Percentiles rank a stretch among this genome's conserved stretches.
phyloP scores from a whole-genome alignment of 1,140 invertebrate species.

The Bombus waltoni region DNA sequence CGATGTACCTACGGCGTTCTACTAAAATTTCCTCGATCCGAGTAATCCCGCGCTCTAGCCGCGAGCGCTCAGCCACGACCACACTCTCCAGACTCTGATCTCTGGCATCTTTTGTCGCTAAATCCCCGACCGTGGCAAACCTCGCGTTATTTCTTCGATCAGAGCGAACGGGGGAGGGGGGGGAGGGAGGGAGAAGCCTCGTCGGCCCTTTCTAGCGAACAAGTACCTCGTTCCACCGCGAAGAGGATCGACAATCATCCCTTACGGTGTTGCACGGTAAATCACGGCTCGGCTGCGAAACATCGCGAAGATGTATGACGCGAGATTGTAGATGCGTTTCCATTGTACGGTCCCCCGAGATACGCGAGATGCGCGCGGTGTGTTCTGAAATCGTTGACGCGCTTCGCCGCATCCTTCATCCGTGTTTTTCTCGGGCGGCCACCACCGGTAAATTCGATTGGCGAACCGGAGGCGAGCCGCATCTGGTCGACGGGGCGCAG shows the following conservation, averaged over 20 bases:
- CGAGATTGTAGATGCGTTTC: conserved; percentile 14
- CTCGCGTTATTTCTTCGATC: not conserved
- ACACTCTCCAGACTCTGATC: no score
- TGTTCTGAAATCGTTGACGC: conserved; percentile 27
- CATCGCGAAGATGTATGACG: conserved; percentile 10
- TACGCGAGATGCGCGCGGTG: conserved; percentile 12
- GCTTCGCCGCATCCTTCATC: conserved; percentile 9
- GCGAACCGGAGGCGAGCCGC: conserved; percentile 21
- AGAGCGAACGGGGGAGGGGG: not conserved
- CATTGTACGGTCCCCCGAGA: conserved; percentile 8
- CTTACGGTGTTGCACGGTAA: not conserved
- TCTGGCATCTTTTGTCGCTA: no score
- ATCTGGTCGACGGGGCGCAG: conserved; percentile 28
- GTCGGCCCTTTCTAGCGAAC: not conserved
- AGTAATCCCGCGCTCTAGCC: no score
- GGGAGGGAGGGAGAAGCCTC: no score
- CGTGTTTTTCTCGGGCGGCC: conserved; percentile 21
- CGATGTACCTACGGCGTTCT: no score
- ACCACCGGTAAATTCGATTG: conserved; percentile 28
- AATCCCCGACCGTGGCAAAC: no score
- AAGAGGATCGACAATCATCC: conserved; percentile 4
- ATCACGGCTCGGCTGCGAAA: not conserved
- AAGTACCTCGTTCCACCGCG: not conserved
- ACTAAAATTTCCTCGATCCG: no score
- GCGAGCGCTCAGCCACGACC: no score